Base-by-base conservation (phyloP, 2,888 invertebrate genomes). In the Hemithea aestivaria region DNA sequence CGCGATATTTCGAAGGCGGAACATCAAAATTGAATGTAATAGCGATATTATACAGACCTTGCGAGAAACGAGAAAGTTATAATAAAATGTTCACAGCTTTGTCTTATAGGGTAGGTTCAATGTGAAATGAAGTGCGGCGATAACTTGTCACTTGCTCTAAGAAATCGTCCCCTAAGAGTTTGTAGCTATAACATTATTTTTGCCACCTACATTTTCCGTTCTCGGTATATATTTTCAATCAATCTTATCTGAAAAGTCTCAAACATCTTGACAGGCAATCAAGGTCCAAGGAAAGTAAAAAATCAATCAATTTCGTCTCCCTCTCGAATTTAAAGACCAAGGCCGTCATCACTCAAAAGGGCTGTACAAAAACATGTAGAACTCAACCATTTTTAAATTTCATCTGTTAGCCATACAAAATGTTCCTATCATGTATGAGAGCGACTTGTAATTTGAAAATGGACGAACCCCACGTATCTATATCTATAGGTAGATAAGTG, bases 321-420 rank as follows among this genome's bases (percentile, higher is more conserved):
- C 48, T 39, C 48, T 51, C 47, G 45, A 45, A 46, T 53, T 48
- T 47, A 38, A 45, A 45, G 36, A 32, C 40, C 37, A 41, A 48
- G 34, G 40, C 40, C 48, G 40, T 42, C 51, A 57, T 57, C 55
- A 51, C 41, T 55, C 55, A 54, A 50, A 47, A 40, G 27, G 42
- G 35, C 35, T 45, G 22, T 35, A 27, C 26, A 33, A 10, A 8
- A 7, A n/a, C 22, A 7, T 9, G 2, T 10, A 16, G 11, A 33
- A 28, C 29, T 10, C 12, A 20, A 9, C 21, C 7, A 16, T 32
- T 10, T 25, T 31, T 28, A 16, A 34, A 34, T 27, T 24, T 11
- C 27, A 35, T 34, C 37, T n/a, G n/a, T n/a, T n/a, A n/a, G n/a
- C n/a, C n/a, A n/a, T n/a, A n/a, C n/a, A n/a, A n/a, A n/a, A n/a